Base-by-base conservation (phyloP, 2,797 vertebrate genomes). In the Hozukius guyotensis region DNA sequence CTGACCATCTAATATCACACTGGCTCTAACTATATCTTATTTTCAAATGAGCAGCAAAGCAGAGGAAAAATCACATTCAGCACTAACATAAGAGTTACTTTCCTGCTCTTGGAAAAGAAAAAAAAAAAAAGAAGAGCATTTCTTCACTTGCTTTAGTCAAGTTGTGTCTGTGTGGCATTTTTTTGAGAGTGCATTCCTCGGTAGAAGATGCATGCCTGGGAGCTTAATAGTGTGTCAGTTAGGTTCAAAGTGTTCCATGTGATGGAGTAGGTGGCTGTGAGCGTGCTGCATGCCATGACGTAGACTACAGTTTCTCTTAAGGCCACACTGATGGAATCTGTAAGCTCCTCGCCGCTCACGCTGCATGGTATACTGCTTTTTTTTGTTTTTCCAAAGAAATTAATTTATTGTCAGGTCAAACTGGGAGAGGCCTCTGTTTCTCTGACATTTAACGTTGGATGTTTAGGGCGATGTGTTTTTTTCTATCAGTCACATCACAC, bases 191-290 rank as follows among this genome's bases (percentile, higher is more conserved):
- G 87, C 88, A 91, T 89, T 92, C 85, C 88, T 90, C 32, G 22
- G 85, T 70, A 66, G 82, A 87, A 85, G 88, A 90, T 91, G 85
- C 89, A 84, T 77, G 89, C 77, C 81, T 88, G 52, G 56, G 76
- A 89, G 89, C 79, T 87, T 88, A 87, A 85, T 78, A 67, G 85
- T 78, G 76, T 92, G 90, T 93, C 91, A 91, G 82, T 72, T 42
- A 71, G 71, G 80, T 86, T 92, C 87, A 91, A 79, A 91, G 83
- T 82, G 81, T 75, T 88, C 80, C 73, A 24, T 88, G 84, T 91
- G 90, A 90, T 92, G 81, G 82, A 93, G 89, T 80, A 91, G 89
- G 89, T 92, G 90, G 87, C 81, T 89, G 62, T 66, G 78, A 84
- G 83, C 81, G 24, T 60, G 36, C 80, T 84, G 83, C 62, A 77